Evolutionary conservation across 2,797 vertebrate genomes (phyloP).

Genomic region (Champsocephalus gunnari): DNA sequence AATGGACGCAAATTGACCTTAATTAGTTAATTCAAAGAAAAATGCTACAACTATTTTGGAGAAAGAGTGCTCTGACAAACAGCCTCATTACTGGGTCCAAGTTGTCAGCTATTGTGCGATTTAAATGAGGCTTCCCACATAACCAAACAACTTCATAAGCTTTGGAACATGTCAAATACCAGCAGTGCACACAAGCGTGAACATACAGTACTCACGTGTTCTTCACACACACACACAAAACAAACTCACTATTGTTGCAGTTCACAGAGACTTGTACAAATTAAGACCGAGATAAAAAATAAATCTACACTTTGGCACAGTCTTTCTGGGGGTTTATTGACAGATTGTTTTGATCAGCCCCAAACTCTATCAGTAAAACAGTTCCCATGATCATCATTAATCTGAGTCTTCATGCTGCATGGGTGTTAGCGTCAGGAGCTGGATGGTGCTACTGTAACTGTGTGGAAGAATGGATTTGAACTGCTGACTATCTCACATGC

Average conservation of each 20-base stretch:
- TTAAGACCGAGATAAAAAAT: neutral
- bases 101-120: constrained; percentile 56
- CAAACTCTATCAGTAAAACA: neutral
- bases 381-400: neutral
- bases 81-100: constrained; percentile 56
- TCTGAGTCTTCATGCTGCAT: neutral
- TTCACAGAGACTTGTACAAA: neutral
- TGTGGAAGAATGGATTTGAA: neutral
- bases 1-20: constrained; percentile 57
- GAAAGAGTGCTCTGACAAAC: constrained; percentile 46
- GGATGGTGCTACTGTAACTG: neutral
- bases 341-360: neutral
- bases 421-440: constrained; percentile 13
- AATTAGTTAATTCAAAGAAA: constrained; percentile 62
- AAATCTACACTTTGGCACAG: neutral
- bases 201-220: constrained; percentile 25
- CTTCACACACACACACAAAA: constrained; percentile 2
- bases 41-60: constrained; percentile 36
- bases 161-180: constrained; percentile 59
- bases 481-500: neutral
- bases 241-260: neutral
- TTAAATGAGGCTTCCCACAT: constrained; percentile 60
- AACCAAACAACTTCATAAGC: constrained; percentile 34
- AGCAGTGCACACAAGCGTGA: constrained; percentile 45
- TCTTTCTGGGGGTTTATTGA: neutral